Percentiles rank a stretch among this genome's conserved stretches.
These are phyloP conservation scores for Platysternon megacephalum DNA, from an alignment of 2,113 vertebrate species.

Conservation along the genomic window DNA sequence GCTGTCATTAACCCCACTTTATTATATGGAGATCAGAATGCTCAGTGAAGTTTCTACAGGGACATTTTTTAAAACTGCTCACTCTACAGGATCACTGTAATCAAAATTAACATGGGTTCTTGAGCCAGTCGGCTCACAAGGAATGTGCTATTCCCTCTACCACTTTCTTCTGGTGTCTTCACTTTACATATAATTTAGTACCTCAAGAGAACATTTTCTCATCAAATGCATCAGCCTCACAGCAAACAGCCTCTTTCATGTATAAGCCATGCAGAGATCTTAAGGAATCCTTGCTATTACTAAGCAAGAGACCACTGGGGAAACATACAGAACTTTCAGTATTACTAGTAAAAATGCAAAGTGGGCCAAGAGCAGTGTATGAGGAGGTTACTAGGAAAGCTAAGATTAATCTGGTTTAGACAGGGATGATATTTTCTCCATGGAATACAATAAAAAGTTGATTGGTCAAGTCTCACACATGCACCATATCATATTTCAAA, in stretches of 20 bases:
- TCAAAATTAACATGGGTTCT: constrained; percentile 1
- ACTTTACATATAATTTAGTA: neutral
- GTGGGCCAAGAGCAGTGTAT: neutral
- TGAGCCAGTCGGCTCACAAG: neutral
- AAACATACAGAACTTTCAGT: neutral
- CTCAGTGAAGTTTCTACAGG: neutral
- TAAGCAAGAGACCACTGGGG: neutral
- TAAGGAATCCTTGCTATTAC: neutral
- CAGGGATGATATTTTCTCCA: neutral
- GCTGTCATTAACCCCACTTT: neutral
- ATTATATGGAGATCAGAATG: constrained; percentile 16
- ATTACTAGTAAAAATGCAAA: neutral
- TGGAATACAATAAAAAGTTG: neutral
- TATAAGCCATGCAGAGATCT: fast-evolving
- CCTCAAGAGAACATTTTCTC: neutral
- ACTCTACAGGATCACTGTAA: neutral
- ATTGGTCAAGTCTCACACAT: neutral
- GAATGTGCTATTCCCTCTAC: neutral
- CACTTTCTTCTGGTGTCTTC: neutral
- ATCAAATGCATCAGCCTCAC: neutral
- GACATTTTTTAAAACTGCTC: constrained; percentile 5
- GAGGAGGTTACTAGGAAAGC: neutral
- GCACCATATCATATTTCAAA: neutral
- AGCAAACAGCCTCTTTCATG: neutral
- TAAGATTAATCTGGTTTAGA: constrained; percentile 3